phyloP scores from a whole-genome alignment of 2,797 vertebrate species.

The Glyptemys insculpta region DNA sequence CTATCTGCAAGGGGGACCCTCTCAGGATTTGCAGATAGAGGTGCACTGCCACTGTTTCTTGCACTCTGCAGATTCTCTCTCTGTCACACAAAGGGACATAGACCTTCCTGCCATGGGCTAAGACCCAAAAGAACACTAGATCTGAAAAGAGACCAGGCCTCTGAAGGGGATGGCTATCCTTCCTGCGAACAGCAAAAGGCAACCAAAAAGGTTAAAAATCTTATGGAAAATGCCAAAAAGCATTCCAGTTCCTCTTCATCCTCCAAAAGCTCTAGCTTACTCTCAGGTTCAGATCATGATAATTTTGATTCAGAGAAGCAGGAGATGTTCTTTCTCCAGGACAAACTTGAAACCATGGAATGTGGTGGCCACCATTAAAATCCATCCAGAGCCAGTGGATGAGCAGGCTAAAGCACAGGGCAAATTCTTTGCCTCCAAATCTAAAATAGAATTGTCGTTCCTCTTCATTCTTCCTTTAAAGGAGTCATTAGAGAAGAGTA shows the following conservation, averaged over 20 bases:
- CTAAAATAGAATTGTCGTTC: neutral
- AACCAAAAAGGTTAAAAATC: neutral
- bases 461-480: neutral
- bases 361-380: neutral
- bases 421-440: neutral
- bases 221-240: no score
- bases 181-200: no score
- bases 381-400: neutral
- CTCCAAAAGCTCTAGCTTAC: neutral
- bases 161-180: no score
- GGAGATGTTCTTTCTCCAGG: neutral
- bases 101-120: no score
- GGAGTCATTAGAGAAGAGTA: neutral
- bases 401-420: neutral
- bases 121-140: no score
- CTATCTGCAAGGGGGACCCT: neutral
- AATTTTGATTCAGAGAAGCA: neutral
- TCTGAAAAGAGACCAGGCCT: no score
- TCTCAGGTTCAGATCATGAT: neutral
- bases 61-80: neutral
- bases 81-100: rapidly evolving
- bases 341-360: neutral
- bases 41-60: neutral
- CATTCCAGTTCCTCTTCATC: neutral
- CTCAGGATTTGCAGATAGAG: neutral